phyloP scores from a whole-genome alignment of 2,797 vertebrate species.

The Peromyscus eremicus region DNA sequence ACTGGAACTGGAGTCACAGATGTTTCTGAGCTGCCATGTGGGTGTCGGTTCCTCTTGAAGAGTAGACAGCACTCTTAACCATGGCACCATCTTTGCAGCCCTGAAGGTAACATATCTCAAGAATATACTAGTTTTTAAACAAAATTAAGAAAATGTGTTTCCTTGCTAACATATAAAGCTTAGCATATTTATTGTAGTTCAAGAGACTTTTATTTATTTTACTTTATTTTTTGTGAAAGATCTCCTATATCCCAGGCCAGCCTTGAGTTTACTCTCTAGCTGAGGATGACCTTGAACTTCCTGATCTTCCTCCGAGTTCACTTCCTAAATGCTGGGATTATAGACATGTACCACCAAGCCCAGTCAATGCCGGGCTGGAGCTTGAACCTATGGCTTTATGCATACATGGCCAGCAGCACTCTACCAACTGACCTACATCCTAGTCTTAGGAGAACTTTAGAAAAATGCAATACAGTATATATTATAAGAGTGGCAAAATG shows the following conservation, averaged over 20 bases:
- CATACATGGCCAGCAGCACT: neutral
- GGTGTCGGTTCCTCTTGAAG: neutral
- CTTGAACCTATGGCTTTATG: neutral
- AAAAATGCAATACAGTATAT: constrained; percentile 34
- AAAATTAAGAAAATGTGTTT: constrained; percentile 5
- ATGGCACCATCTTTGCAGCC: neutral
- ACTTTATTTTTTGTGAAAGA: neutral
- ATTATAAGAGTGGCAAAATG: neutral
- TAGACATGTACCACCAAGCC: neutral
- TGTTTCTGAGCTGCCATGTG: neutral
- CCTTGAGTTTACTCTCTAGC: neutral
- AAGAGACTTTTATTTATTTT: neutral
- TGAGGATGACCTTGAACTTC: neutral
- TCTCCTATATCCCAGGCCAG: neutral
- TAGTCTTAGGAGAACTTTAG: neutral
- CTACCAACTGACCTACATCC: neutral
- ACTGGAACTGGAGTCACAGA: neutral
- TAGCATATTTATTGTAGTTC: constrained; percentile 31
- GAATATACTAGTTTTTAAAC: constrained; percentile 9
- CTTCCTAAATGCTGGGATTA: neutral
- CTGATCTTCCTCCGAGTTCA: too few species aligned
- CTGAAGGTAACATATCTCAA: constrained; percentile 36
- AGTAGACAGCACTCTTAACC: neutral
- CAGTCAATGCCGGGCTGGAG: neutral
- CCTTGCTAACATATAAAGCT: neutral